Percentiles rank a stretch among this genome's conserved stretches.
phyloP scores from a whole-genome alignment of 2,113 vertebrate genomes.

The Herpailurus yagouaroundi region DNA sequence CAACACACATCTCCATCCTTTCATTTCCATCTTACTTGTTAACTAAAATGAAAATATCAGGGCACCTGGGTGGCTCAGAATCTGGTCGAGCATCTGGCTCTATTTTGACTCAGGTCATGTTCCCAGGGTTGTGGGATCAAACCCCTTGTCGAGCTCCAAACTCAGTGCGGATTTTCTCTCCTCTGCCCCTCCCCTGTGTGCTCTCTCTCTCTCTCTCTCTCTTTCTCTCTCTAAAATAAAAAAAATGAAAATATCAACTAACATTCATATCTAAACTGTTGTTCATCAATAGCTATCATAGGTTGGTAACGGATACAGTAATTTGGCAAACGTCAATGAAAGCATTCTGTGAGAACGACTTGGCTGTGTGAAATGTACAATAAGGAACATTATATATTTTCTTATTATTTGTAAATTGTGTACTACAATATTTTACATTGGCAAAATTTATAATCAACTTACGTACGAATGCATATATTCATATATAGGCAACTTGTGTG shows the following conservation, averaged over 20 bases:
- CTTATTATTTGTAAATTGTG: neutral
- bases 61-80: no score
- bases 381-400: neutral
- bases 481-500: neutral
- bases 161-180: no score
- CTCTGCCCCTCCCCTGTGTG: no score
- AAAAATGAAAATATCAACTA: slow-evolving; percentile 24
- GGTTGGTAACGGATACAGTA: neutral
- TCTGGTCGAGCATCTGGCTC: no score
- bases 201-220: no score
- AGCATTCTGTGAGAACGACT: neutral
- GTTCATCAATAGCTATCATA: neutral
- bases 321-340: slow-evolving; percentile 28
- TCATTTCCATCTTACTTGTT: neutral
- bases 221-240: no score
- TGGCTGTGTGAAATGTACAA: neutral
- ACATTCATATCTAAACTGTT: neutral
- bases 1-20: neutral
- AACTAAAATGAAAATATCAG: slow-evolving; percentile 41
- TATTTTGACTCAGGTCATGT: no score
- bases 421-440: neutral
- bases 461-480: neutral
- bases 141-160: no score
- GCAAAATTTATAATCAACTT: slow-evolving; percentile 10
- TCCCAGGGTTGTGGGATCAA: no score